Conservation (phyloP, 2,113 vertebrate genomes). For the Coptodon bakossiorum region DNA sequence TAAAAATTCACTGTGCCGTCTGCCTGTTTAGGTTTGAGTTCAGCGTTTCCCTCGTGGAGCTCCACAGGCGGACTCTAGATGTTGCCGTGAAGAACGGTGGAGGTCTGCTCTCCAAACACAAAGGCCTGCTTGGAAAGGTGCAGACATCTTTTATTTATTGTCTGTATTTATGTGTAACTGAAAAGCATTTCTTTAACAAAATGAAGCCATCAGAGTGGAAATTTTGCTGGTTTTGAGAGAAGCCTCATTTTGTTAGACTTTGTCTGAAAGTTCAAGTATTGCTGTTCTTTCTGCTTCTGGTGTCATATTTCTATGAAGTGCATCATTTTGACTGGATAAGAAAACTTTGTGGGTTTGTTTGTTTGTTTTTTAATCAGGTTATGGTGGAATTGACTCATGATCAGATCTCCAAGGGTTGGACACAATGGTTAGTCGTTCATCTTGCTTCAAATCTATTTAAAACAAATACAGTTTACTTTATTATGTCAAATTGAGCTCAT, state of each 20-base stretch:
- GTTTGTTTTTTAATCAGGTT: constrained; percentile 64
- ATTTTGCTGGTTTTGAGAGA: fast-evolving
- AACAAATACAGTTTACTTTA: background rate
- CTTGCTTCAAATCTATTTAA: background rate
- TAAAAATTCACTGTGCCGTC: fast-evolving
- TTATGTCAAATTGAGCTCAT: fast-evolving
- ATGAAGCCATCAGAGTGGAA: background rate
- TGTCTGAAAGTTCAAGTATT: background rate
- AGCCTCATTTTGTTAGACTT: background rate
- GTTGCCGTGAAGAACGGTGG: constrained; percentile 96
- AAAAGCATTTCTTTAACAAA: background rate
- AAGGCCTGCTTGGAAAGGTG: constrained; percentile 95
- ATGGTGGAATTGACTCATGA: constrained; percentile 82
- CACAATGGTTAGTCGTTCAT: constrained; percentile 80
- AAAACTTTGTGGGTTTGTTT: background rate
- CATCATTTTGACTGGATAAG: background rate
- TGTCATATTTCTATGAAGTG: background rate
- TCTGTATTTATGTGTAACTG: background rate
- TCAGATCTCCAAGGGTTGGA: constrained; percentile 85
- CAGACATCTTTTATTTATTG: background rate
- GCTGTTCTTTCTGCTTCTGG: background rate
- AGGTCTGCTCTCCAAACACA: constrained; percentile 91
- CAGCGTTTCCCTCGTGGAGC: constrained; percentile 83
- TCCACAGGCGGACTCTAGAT: constrained; percentile 86
- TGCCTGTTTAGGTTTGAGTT: constrained; percentile 83